These are phyloP conservation scores for Solenopsis invicta DNA, from an alignment of 1,140 invertebrate genomes.

Conservation along the genomic window DNA sequence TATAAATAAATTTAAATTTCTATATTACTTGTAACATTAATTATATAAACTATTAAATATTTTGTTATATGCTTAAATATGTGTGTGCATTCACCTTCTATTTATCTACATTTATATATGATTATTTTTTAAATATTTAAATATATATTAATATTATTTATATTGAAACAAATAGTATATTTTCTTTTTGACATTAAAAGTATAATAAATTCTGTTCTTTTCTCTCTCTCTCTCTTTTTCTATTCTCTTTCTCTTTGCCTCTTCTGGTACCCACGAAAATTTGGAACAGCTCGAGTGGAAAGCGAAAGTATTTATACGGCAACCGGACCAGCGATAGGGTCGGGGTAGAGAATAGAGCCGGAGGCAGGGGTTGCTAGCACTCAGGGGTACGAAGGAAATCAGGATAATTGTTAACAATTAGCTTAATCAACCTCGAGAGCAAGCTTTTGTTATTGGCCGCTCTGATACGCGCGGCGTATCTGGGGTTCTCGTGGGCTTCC, in stretches of 20 bases:
- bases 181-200: background rate
- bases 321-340: conserved; percentile 66
- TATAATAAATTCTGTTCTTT: conserved; percentile 30
- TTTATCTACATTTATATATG: background rate
- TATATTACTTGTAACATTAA: background rate
- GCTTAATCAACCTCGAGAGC: conserved; percentile 86
- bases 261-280: conserved; percentile 73
- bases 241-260: conserved; percentile 28
- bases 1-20: background rate
- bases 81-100: background rate
- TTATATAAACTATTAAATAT: background rate
- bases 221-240: background rate
- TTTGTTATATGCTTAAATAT: background rate
- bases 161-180: too few relatives aligned
- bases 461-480: conserved; percentile 77
- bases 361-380: conserved; percentile 78
- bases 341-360: conserved; percentile 74
- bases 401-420: conserved; percentile 87
- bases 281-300: conserved; percentile 73
- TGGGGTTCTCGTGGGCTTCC: conserved; percentile 69
- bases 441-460: conserved; percentile 82
- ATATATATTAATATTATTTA: background rate
- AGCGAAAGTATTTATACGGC: conserved; percentile 78
- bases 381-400: conserved; percentile 84
- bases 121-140: background rate